Evolutionary conservation across 2,113 vertebrate species (phyloP).

Genomic region (Brienomyrus longianalis): DNA sequence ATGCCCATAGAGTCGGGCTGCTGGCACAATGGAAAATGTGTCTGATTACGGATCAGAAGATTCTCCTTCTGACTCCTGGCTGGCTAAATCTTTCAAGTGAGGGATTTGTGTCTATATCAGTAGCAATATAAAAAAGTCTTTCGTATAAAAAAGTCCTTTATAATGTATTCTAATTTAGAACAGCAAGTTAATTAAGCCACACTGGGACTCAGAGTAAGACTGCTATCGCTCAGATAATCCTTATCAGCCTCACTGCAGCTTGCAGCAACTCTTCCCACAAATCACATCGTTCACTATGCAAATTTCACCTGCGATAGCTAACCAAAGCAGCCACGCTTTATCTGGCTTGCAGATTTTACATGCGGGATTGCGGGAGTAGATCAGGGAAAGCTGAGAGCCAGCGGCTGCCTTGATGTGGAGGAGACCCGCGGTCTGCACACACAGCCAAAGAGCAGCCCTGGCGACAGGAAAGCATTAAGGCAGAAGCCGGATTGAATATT

Average conservation of each 20-base stretch:
- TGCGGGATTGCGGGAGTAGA: slow-evolving; percentile 25
- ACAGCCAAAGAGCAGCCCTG: slow-evolving; percentile 23
- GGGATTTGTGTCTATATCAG: neutral
- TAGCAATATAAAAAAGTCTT: neutral
- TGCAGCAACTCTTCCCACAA: neutral
- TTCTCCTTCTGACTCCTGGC: neutral
- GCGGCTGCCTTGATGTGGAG: slow-evolving; percentile 35
- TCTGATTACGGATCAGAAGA: neutral
- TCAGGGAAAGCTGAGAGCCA: slow-evolving; percentile 33
- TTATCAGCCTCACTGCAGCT: neutral
- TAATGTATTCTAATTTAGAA: neutral
- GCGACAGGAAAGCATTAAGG: slow-evolving; percentile 54
- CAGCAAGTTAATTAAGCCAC: neutral
- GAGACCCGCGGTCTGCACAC: slow-evolving; percentile 38
- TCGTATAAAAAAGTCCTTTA: neutral
- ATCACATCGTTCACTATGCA: slow-evolving; percentile 14
- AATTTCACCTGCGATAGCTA: slow-evolving; percentile 38
- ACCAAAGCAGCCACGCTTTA: neutral
- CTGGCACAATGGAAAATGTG: neutral
- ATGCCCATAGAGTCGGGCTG: neutral
- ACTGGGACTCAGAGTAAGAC: neutral
- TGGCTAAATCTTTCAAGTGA: neutral
- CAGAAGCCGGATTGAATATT: slow-evolving; percentile 26
- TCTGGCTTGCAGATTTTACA: too few relatives aligned
- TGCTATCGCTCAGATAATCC: neutral